A percentile compares a stretch with the other conserved stretches of the same genome.
These are phyloP conservation scores for Drosophila leontia DNA, from an alignment of 1,140 invertebrate species.

Conservation along the genomic window DNA sequence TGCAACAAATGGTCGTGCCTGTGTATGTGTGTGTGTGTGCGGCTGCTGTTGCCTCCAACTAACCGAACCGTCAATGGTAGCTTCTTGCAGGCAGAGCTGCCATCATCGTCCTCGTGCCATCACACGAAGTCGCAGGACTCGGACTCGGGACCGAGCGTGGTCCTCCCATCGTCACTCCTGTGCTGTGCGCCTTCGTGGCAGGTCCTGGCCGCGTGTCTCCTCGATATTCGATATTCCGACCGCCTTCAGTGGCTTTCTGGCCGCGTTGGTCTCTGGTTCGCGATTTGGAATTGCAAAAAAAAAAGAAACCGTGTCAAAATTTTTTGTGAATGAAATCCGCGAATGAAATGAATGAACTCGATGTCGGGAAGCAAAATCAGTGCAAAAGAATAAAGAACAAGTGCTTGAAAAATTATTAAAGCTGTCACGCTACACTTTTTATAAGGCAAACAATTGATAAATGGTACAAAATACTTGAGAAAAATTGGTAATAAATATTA, in stretches of 20 bases:
- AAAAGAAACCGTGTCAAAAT: slow-evolving; percentile 1
- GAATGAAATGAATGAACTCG: slow-evolving; percentile 42
- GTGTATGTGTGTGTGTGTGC: slow-evolving; percentile 15
- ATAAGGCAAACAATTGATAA: slow-evolving; percentile 2
- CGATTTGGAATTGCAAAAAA: slow-evolving; percentile 41
- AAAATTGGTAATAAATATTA: neutral
- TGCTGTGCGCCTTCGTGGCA: slow-evolving; percentile 47
- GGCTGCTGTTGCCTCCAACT: slow-evolving; percentile 28
- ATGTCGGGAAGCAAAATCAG: neutral
- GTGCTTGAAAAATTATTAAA: slow-evolving; percentile 13
- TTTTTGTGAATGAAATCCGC: slow-evolving; percentile 64
- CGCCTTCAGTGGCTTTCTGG: slow-evolving; percentile 61
- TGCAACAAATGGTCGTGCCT: slow-evolving; percentile 50
- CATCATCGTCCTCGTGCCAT: slow-evolving; percentile 81
- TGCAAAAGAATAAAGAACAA: slow-evolving; percentile 25
- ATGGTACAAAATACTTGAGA: neutral
- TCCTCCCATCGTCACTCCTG: slow-evolving; percentile 40
- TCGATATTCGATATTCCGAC: slow-evolving; percentile 24
- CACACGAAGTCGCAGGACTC: slow-evolving; percentile 40
- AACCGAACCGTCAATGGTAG: slow-evolving; percentile 62
- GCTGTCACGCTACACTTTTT: neutral
- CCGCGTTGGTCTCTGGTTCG: slow-evolving; percentile 62
- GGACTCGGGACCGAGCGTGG: slow-evolving; percentile 46
- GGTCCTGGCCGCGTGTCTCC: slow-evolving; percentile 48
- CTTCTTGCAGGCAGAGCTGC: slow-evolving; percentile 73